Percentiles rank a stretch among this genome's conserved stretches.
These are phyloP conservation scores for Sarcophaga variegata DNA, from an alignment of 2,888 invertebrate species.

Conservation along the genomic window DNA sequence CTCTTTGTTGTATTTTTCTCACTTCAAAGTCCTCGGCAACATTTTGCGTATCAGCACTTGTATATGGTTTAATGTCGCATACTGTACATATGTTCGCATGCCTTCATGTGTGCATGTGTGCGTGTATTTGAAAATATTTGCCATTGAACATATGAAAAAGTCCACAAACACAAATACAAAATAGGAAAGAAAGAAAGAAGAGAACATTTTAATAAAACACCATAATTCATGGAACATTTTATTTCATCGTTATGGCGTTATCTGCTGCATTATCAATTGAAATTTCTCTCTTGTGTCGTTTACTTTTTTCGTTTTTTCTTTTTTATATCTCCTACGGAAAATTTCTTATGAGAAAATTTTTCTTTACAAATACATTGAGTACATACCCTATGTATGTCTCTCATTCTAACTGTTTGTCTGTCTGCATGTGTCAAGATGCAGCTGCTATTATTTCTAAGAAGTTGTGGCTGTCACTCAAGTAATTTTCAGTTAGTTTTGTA, in stretches of 20 bases:
- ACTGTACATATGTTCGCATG: neutral
- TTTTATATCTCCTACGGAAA: neutral
- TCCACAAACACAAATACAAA: constrained; percentile 3
- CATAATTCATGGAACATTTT: constrained; percentile 52
- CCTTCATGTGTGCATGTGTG: neutral
- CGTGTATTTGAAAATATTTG: constrained; percentile 32
- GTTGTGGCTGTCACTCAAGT: constrained; percentile 50
- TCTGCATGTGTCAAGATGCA: constrained; percentile 20
- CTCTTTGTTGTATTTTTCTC: no score
- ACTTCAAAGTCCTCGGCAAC: neutral
- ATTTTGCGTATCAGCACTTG: neutral
- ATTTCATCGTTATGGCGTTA: constrained; percentile 54
- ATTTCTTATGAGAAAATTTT: constrained; percentile 40
- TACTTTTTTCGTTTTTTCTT: neutral
- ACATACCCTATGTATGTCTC: neutral
- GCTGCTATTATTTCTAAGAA: constrained; percentile 48
- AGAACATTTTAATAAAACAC: constrained; percentile 53
- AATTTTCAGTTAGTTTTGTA: constrained; percentile 53
- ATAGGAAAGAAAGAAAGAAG: neutral
- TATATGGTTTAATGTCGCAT: neutral
- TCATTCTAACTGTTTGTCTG: neutral
- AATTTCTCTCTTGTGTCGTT: constrained; percentile 56
- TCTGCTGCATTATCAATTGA: constrained; percentile 57
- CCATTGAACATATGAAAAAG: constrained; percentile 50
- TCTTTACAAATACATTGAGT: constrained; percentile 5